Evolutionary conservation across 2,113 vertebrate genomes (phyloP), one percentile per base, ranked within the genome.

Genomic region (Pteruthius melanotis): DNA sequence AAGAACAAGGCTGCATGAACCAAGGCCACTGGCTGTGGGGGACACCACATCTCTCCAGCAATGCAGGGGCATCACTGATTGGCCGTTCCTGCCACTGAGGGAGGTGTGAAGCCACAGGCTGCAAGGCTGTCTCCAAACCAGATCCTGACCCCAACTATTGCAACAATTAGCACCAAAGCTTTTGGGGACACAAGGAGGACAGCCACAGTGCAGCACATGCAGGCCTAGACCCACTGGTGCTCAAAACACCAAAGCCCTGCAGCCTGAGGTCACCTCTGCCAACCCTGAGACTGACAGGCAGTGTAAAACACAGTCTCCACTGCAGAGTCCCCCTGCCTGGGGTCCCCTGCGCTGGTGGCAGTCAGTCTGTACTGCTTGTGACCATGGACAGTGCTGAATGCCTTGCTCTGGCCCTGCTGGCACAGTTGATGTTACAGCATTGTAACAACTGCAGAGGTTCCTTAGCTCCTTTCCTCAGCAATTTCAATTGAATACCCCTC

Each of bases 271-370:
- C 81, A 70, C n/a, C 30, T 79, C 60, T 59, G 65, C 39, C 56
- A 74, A 39, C 14, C 44, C 33, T 33, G 28, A 45, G 23, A 37
- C 56, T 13, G 4, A 42, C 53, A 71, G 47, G 26, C 21, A 37
- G 44, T 6, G 4, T 47, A 61, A 83, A 87, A 15, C 52, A 44
- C 3, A 59, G 39, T 24, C 30, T 19, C 27, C 11, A 20, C 8
- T 0, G 0, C 59, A 81, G 21, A 86, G 30, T 10, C 2, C 49
- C 27, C 9, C 35, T 31, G 53, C 33, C 0, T 0, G 19, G 21
- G 30, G 20, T 23, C n/a, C 24, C 21, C 77, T 45, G 21, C 13
- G 33, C 71, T 80, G 63, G 9, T 45, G 54, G 40, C n/a, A 61
- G n/a, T 75, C 13, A 2, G 21, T 76, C 35, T 52, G 14, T 60